phyloP scores from a whole-genome alignment of 1,140 invertebrate species.

The Papilio dardanus region DNA sequence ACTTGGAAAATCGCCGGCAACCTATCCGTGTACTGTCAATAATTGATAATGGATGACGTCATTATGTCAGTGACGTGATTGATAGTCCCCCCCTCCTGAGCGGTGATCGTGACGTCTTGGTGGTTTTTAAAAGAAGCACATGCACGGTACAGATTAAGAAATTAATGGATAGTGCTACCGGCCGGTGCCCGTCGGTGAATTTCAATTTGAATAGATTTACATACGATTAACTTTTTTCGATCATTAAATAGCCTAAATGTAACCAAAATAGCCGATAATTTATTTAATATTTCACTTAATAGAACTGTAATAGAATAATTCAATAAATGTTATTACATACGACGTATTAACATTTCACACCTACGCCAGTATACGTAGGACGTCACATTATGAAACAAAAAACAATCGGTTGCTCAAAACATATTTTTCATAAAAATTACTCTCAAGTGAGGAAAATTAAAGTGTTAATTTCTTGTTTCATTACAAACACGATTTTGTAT shows the following conservation, averaged over 20 bases:
- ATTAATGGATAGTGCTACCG: conserved; percentile 38
- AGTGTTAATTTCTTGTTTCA: conserved; percentile 30
- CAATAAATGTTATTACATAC: not conserved
- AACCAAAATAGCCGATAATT: not conserved
- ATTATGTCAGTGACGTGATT: conserved; percentile 72
- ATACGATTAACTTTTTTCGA: not conserved
- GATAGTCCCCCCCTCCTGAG: conserved; percentile 47
- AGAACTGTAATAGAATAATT: not conserved
- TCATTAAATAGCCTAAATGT: not conserved
- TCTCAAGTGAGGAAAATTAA: not conserved
- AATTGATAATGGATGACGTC: conserved; percentile 79
- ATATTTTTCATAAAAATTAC: conserved; percentile 22
- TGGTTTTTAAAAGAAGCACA: conserved; percentile 49
- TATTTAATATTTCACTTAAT: no score
- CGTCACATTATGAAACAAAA: not conserved
- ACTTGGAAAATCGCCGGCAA: conserved; percentile 68
- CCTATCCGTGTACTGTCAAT: conserved; percentile 70
- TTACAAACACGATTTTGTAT: conserved; percentile 38
- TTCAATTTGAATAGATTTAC: conserved; percentile 12
- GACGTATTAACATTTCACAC: no score
- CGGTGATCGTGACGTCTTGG: not conserved
- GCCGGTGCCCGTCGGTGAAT: not conserved
- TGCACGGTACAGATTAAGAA: conserved; percentile 38
- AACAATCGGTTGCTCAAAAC: not conserved
- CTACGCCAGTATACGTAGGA: not conserved